These are phyloP conservation scores for Drosophila paramelanica DNA, from an alignment of 2,888 invertebrate species.

Conservation along the genomic window DNA sequence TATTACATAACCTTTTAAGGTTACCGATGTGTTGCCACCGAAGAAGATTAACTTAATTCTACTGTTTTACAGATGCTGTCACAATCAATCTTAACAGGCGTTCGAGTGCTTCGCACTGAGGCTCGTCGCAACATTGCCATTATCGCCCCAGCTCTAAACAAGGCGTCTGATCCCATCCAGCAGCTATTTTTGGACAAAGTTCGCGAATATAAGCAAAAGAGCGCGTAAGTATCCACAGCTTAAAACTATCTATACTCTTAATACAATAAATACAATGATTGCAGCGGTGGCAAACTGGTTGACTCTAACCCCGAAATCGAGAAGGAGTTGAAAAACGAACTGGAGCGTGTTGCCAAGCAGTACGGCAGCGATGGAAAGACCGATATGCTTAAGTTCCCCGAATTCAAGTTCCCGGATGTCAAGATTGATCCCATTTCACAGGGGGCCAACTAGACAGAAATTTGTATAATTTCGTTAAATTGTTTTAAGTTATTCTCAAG, in stretches of 20 bases:
- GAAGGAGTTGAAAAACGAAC: conserved; percentile 90
- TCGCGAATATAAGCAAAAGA: conserved; percentile 94
- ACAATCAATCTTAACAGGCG: conserved; percentile 86
- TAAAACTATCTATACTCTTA: too few relatives aligned
- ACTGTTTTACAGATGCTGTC: conserved; percentile 86
- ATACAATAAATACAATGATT: conserved; percentile 33
- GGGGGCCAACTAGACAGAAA: conserved; percentile 46
- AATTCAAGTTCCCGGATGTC: conserved; percentile 92
- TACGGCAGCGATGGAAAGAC: conserved; percentile 91
- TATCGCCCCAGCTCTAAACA: conserved; percentile 88
- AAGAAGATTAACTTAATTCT: conserved; percentile 2
- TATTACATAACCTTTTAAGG: conserved; percentile 83
- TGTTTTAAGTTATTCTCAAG: conserved; percentile 60
- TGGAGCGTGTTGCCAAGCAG: conserved; percentile 92
- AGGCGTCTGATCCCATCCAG: conserved; percentile 95
- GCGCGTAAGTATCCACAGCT: conserved; percentile 88
- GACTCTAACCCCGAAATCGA: conserved; percentile 92
- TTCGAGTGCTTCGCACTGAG: conserved; percentile 86
- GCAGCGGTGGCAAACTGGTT: conserved; percentile 92
- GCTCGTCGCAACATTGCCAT: conserved; percentile 90
- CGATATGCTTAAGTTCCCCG: conserved; percentile 96
- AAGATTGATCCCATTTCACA: conserved; percentile 88
- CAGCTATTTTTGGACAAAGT: conserved; percentile 97
- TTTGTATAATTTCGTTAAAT: conserved; percentile 49
- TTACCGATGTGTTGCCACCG: conserved; percentile 51